These are phyloP conservation scores for Platichthys stellatus DNA, from an alignment of 2,113 vertebrate genomes.

Conservation along the genomic window DNA sequence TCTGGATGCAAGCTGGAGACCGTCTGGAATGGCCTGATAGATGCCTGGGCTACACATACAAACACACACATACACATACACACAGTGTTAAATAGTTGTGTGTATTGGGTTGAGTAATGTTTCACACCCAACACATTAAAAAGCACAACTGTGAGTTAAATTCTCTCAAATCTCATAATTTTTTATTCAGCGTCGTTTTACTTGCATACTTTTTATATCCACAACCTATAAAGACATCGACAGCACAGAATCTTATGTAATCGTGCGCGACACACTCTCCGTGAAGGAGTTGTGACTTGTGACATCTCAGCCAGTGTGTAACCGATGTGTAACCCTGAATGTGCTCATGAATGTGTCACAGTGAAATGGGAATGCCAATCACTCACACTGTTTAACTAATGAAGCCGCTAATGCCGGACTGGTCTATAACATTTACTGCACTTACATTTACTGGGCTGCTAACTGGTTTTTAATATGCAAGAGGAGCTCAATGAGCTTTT, in stretches of 20 bases:
- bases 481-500: not conserved
- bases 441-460: conserved; percentile 4
- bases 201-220: not conserved
- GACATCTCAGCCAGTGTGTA: not conserved
- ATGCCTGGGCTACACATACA: conserved; percentile 23
- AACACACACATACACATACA: conserved; percentile 17
- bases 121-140: not conserved
- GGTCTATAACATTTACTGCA: conserved; percentile 7
- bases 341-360: conserved; percentile 3
- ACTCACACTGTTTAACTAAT: conserved; percentile 32
- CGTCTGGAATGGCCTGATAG: conserved; percentile 70
- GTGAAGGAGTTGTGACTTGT: conserved; percentile 24
- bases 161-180: not conserved
- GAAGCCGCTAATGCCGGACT: conserved; percentile 15
- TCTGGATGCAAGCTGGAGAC: conserved; percentile 77
- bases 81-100: not conserved
- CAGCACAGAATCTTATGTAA: conserved; percentile 1
- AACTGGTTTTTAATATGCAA: not conserved
- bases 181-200: not conserved
- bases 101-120: not conserved
- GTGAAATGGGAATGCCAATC: not conserved
- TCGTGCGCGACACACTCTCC: not conserved
- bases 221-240: not conserved
- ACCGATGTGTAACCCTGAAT: conserved; percentile 21
- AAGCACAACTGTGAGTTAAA: not conserved